Percentiles rank a stretch among this genome's conserved stretches.
phyloP scores from a whole-genome alignment of 1,140 invertebrate species.

The Drosophila nebulosa region DNA sequence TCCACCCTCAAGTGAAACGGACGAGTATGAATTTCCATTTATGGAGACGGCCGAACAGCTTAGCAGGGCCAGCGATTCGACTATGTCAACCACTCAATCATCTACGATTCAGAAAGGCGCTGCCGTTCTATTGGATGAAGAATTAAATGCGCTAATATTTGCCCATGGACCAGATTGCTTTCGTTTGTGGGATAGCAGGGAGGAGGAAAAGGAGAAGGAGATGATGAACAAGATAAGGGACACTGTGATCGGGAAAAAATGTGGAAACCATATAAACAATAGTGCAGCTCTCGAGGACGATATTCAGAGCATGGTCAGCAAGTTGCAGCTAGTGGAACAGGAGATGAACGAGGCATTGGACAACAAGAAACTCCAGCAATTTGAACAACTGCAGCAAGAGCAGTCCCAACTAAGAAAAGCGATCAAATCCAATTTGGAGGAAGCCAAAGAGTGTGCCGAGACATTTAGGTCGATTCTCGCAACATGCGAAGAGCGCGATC shows the following conservation, averaged over 20 bases:
- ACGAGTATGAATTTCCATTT: conserved; percentile 43
- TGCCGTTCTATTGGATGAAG: conserved; percentile 27
- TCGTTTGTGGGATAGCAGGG: conserved; percentile 48
- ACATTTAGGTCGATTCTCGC: neutral
- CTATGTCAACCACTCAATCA: conserved; percentile 32
- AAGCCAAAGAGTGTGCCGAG: neutral
- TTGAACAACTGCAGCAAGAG: neutral
- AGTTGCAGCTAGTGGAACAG: neutral
- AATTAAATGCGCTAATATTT: conserved; percentile 36
- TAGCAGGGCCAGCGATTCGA: conserved; percentile 35
- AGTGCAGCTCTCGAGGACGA: conserved; percentile 12
- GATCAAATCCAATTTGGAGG: neutral
- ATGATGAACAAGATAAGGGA: conserved; percentile 36
- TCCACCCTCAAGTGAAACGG: neutral
- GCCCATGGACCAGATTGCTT: conserved; percentile 28
- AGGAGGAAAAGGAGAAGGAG: conserved; percentile 26
- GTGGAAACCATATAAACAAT: conserved; percentile 14
- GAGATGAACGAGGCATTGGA: conserved; percentile 3
- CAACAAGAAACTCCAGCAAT: conserved; percentile 3
- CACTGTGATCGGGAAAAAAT: conserved; percentile 23
- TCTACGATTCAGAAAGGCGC: neutral
- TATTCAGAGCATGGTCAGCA: neutral
- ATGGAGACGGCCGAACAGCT: conserved; percentile 53
- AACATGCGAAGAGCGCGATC: neutral
- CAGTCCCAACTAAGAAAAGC: neutral